Base-by-base conservation (phyloP, 35 echinoderm and acorn worm genomes). In the Stichopus chloronotus region DNA sequence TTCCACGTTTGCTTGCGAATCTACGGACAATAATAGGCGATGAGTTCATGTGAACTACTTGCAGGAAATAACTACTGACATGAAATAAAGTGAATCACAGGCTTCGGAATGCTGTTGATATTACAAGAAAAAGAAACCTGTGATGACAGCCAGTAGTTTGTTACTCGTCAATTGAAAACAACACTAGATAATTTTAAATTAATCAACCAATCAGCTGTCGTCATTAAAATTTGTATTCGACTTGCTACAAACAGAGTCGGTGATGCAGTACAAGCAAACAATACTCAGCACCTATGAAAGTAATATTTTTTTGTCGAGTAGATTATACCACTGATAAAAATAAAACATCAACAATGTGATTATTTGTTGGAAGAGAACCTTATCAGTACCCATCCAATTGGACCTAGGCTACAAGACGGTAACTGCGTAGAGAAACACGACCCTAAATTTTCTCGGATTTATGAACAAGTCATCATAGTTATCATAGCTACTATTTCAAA, bases 171-270 rank as follows among this genome's bases (percentile, higher is more conserved):
- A 65, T 19, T 65, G 11, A 65, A 14, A 65, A 65, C 61, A 65
- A 65, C 61, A 65, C 19, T 19, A 65, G 9, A 8, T 65, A 65
- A 65, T 65, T 65, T 65, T 65, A 65, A 65, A 65, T 65, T 14
- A 65, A 11, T 65, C 52, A 83, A 56, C 80, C 80, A 83, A 83
- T 83, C 80, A 83, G 80, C 80, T 56, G 43, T 83, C 52, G n/a
- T 52, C 43, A 83, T 19, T 55, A 56, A 56, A 83, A 55, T 83
- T 83, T 83, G 80, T 55, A 56, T 83, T 83, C 43, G 25, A 83
- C 43, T 83, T 83, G 55, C 80, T 9, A 55, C 80, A 81, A 81
- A 14, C 10, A 52, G 25, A n/a, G n/a, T 77, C 72, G 72, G n/a
- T 77, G 7, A 77, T 25, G 72, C 7, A 77, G 72, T 77, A 5